A percentile compares a stretch with the other conserved stretches of the same genome.
These are phyloP conservation scores for Acanthochromis polyacanthus DNA, from an alignment of 2,113 vertebrate species.

Conservation along the genomic window DNA sequence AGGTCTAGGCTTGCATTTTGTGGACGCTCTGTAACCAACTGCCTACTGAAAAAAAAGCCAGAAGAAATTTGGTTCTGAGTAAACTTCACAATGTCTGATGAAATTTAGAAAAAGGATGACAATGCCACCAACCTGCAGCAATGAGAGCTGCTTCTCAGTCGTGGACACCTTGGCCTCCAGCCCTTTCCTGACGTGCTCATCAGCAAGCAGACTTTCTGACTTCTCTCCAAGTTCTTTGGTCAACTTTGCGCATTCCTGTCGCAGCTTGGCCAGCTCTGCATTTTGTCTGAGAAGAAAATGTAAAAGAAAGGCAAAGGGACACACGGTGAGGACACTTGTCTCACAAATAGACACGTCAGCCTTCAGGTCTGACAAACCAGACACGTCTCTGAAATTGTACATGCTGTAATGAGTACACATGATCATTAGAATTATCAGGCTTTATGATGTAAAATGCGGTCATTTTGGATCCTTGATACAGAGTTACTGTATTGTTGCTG, in stretches of 20 bases:
- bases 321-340: slow-evolving; percentile 5
- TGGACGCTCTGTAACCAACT: neutral
- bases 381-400: neutral
- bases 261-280: slow-evolving; percentile 93
- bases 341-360: slow-evolving; percentile 2
- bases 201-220: slow-evolving; percentile 85
- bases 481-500: neutral
- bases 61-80: neutral
- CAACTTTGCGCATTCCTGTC: slow-evolving; percentile 91
- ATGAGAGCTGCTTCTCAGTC: slow-evolving; percentile 88
- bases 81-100: neutral
- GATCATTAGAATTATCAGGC: too few species aligned
- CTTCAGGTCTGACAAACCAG: neutral
- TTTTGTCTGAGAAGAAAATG: slow-evolving; percentile 88
- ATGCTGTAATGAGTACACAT: neutral
- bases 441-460: neutral
- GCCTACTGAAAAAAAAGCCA: slow-evolving; percentile 1
- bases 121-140: slow-evolving; percentile 86
- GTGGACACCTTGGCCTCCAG: slow-evolving; percentile 87
- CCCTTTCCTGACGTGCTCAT: slow-evolving; percentile 89
- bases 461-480: neutral
- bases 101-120: slow-evolving; percentile 11
- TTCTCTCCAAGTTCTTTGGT: slow-evolving; percentile 93
- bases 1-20: slow-evolving; percentile 23
- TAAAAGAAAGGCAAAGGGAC: neutral